phyloP scores from a whole-genome alignment of 2,113 vertebrate genomes.

The Podiceps cristatus region DNA sequence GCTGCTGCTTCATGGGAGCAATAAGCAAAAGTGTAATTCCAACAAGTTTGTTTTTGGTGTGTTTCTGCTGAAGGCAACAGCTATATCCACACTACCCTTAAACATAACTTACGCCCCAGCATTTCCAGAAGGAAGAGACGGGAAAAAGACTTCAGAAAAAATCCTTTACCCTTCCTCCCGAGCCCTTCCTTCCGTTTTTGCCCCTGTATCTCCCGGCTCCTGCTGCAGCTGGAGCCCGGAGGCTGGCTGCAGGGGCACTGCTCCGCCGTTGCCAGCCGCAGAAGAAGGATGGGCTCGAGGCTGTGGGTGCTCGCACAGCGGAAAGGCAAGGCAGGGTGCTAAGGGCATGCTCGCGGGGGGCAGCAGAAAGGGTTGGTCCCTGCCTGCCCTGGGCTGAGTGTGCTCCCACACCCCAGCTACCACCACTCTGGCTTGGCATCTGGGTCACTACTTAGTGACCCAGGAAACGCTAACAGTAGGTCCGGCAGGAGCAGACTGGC shows the following conservation, averaged over 20 bases:
- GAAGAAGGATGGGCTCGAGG: rapidly evolving
- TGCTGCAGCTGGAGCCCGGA: background rate
- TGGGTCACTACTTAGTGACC: background rate
- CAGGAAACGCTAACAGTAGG: background rate
- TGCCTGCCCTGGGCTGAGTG: background rate
- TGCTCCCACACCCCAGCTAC: background rate
- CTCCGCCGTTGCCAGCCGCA: background rate
- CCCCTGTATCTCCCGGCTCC: background rate
- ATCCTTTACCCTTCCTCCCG: background rate
- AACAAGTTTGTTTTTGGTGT: background rate
- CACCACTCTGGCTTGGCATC: background rate
- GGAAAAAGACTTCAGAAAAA: background rate
- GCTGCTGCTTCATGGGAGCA: constrained; percentile 17
- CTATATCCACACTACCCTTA: background rate
- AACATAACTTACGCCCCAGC: background rate
- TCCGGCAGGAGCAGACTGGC: background rate
- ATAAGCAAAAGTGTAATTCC: constrained; percentile 57
- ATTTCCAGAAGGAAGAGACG: background rate
- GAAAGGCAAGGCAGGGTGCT: background rate
- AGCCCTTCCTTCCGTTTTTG: background rate
- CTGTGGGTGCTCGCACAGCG: background rate
- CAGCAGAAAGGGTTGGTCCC: background rate
- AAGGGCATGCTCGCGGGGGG: rapidly evolving
- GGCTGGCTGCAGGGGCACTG: rapidly evolving
- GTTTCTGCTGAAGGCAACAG: constrained; percentile 24